Conservation (phyloP, 2,797 vertebrate species). For the Myoxocephalus aenaeus region DNA sequence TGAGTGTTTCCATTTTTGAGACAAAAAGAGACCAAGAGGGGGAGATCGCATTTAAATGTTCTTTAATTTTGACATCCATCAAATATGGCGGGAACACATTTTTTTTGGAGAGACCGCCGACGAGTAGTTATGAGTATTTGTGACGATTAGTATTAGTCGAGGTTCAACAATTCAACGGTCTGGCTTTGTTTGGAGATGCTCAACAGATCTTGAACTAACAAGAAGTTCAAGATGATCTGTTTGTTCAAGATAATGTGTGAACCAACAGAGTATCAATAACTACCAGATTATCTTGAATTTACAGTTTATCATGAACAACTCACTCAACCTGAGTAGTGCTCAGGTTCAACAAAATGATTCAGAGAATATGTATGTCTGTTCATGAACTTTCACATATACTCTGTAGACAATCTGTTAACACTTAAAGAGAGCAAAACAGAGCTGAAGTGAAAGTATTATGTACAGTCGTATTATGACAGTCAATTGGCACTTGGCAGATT, state of each 20-base stretch:
- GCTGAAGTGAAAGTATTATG: not conserved
- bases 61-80: constrained; percentile 13
- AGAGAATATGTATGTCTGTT: not conserved
- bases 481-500: too few relatives aligned
- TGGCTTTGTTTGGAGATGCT: too few relatives aligned
- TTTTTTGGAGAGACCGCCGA: too few relatives aligned
- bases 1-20: constrained; percentile 47
- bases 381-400: not conserved
- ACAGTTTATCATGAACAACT: not conserved
- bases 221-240: too few relatives aligned
- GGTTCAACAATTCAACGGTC: too few relatives aligned
- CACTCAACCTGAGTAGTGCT: not conserved
- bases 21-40: not conserved
- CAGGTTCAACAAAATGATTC: not conserved
- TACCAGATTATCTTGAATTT: too few relatives aligned
- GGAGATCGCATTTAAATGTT: constrained; percentile 35
- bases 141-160: too few relatives aligned
- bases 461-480: too few relatives aligned
- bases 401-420: not conserved
- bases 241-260: too few relatives aligned
- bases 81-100: not conserved
- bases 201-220: too few relatives aligned
- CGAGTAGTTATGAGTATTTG: too few relatives aligned
- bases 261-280: too few relatives aligned
- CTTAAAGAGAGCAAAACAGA: not conserved